Base-by-base conservation (phyloP, 2,113 vertebrate genomes). In the Centropus bengalensis region DNA sequence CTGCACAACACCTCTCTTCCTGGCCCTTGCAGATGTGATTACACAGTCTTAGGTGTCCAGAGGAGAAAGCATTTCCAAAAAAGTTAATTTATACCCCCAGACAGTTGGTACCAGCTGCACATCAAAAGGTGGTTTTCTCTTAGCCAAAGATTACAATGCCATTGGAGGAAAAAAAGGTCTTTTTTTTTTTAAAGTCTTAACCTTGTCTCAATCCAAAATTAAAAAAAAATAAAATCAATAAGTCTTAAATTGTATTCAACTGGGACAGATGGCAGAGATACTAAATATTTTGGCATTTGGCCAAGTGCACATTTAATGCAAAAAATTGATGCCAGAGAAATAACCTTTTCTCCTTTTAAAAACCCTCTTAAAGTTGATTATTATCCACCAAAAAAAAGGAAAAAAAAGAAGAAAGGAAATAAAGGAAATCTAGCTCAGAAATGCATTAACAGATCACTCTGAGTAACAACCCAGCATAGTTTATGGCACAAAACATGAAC, bases 291-390 rank as follows among this genome's bases (percentile, higher is more conserved):
- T 88, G 95, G 94, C 86, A 74, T 51, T 69, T 86, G 54, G 47
- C 94, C 96, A 96, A 91, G 58, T 67, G 69, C 47, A 81, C 94
- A 95, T 95, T 92, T 93, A 93, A 96, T 94, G 78, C 60, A 95
- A 94, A 96, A 96, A 94, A 90, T 42, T 93, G 68, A 95, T 96
- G 94, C 71, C 79, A 93, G 69, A 6, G 9, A 83, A 96, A 93
- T 91, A 94, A 96, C 94, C 89, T 95, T 95, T 95, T 82, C 91
- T 95, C 88, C 94, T 94, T 92, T 97, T 90, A 91, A 95, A 93
- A 92, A 21, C 78, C 82, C 58, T 83, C 82, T 91, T 66, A 60
- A 59, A 88, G 76, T 59, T 86, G 82, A 93, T 90, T 84, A 94
- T 92, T 89, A 86, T 58, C 90, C 55, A 67, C 87, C 8, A 79